Evolutionary conservation across 2,113 vertebrate genomes (phyloP), one percentile per base, ranked within the genome.

Genomic region (Plecotus auritus): DNA sequence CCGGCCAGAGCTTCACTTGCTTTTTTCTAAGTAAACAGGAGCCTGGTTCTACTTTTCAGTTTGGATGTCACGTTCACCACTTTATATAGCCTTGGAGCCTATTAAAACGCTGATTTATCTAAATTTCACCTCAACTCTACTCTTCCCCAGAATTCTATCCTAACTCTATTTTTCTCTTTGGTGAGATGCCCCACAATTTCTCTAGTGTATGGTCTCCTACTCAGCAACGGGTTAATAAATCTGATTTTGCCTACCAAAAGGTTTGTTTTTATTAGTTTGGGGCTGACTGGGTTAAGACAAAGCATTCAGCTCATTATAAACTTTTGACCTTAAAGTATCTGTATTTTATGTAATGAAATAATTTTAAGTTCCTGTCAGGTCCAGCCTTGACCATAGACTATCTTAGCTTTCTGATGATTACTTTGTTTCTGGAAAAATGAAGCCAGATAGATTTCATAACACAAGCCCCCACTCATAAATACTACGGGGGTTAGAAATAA

Each of bases 341-440:
- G 69, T 61, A 30, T 88, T 90, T 95, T 61, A 73, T 77, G 12
- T 76, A 82, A 66, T 49, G 66, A 92, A 94, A 90, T 73, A 97
- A 90, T 84, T 85, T 11, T 23, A 83, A 37, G 13, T 76, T 94
- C 49, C 82, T 64, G 37, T 72, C 45, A 84, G 64, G 32, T 23
- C 5, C 17, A 72, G 37, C 32, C 59, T 93, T 93, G 74, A 56
- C n/a, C 35, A 7, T 66, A 51, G 85, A 94, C 23, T 45, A n/a
- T 69, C 30, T n/a, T 49, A 56, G 32, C 17, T 76, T 66, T 93
- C 70, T 78, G 45, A 90, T 84, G 32, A 87, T 49, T 77, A 22
- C 2, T 20, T 47, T 17, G 32, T 78, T 67, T 30, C 70, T 84
- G 35, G 77, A 77, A 87, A 95, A 91, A 88, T 69, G 51, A 76